These are phyloP conservation scores for Pongo abelii DNA, from an alignment of 2,113 vertebrate genomes.

Conservation along the genomic window DNA sequence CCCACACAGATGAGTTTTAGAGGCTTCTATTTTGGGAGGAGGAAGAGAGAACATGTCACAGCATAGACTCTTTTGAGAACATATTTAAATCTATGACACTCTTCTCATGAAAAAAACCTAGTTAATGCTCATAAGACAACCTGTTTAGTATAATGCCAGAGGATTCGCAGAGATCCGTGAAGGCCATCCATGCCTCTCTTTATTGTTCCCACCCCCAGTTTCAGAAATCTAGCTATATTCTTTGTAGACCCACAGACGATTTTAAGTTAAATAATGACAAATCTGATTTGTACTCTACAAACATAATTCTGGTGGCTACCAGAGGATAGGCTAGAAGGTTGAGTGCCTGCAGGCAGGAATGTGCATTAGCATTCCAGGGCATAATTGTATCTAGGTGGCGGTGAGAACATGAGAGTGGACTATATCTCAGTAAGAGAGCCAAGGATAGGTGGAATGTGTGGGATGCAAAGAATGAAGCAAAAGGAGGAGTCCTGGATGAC, in stretches of 20 bases:
- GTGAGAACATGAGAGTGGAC: neutral
- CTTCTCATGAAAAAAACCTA: constrained; percentile 12
- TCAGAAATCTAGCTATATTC: neutral
- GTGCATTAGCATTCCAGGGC: too few relatives aligned
- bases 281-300: neutral
- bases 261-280: neutral
- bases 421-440: neutral
- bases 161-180: neutral
- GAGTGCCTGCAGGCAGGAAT: neutral
- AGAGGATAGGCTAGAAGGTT: neutral
- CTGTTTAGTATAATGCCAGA: neutral
- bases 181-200: neutral
- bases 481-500: neutral
- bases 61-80: neutral
- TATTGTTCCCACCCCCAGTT: neutral
- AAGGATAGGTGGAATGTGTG: too few relatives aligned
- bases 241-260: neutral
- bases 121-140: neutral
- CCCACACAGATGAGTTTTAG: neutral
- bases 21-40: neutral
- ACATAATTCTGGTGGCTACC: neutral
- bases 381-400: neutral
- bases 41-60: fast-evolving
- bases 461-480: neutral
- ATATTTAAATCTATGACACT: neutral